Evolutionary conservation across 2,888 invertebrate genomes (phyloP).

Genomic region (Malthinus seriepunctatus): DNA sequence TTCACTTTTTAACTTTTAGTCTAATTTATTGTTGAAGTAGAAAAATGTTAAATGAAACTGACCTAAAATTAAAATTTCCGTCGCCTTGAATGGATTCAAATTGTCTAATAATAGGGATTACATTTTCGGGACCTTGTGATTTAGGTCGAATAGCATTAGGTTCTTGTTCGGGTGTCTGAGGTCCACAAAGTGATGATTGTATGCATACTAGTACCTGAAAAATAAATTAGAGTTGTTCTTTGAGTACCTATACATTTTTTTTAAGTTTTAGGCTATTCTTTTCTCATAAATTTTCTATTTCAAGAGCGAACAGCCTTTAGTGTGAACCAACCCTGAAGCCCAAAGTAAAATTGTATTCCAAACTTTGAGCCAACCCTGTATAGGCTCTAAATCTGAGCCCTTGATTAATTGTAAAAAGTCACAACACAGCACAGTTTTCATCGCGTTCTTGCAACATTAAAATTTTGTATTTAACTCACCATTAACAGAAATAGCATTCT

Average conservation of each 20-base stretch:
- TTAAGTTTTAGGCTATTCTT: too few relatives aligned
- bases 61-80: conserved; percentile 58
- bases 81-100: conserved; percentile 54
- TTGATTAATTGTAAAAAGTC: too few relatives aligned
- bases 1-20: background rate
- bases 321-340: too few relatives aligned
- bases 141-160: background rate
- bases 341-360: too few relatives aligned
- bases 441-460: too few relatives aligned
- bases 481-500: background rate
- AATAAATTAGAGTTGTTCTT: background rate
- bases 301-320: too few relatives aligned
- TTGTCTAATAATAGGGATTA: conserved; percentile 56
- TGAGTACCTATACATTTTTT: too few relatives aligned
- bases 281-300: too few relatives aligned
- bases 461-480: too few relatives aligned
- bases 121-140: conserved; percentile 12
- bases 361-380: too few relatives aligned
- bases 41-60: conserved; percentile 10
- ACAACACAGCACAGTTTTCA: too few relatives aligned
- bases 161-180: background rate
- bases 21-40: background rate
- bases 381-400: too few relatives aligned
- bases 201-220: background rate
- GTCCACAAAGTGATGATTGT: background rate